phyloP scores from a whole-genome alignment of 1,140 invertebrate species.

The Eufriesea mexicana region DNA sequence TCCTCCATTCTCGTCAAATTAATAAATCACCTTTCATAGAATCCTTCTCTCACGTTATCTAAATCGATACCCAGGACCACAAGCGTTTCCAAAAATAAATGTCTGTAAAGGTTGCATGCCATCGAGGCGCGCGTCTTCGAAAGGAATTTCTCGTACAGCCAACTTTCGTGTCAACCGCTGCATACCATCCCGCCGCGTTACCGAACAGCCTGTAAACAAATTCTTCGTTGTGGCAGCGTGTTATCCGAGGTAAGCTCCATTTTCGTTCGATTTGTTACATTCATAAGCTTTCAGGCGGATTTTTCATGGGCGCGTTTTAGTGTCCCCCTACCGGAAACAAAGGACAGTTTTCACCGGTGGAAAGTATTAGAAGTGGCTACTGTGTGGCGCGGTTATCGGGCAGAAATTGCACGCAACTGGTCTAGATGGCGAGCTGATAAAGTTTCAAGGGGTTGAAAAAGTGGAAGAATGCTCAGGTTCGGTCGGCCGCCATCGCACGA shows the following conservation, averaged over 20 bases:
- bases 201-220: constrained; percentile 22
- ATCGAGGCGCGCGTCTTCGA: constrained; percentile 14
- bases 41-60: not conserved
- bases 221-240: not conserved
- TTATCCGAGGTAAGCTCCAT: not conserved
- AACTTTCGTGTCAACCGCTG: constrained; percentile 35
- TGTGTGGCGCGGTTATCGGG: not conserved
- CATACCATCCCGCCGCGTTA: constrained; percentile 1
- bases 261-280: not conserved
- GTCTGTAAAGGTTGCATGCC: not conserved
- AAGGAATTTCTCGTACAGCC: constrained; percentile 24
- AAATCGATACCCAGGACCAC: not conserved
- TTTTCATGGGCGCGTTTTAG: not conserved
- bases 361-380: not conserved
- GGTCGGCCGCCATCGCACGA: constrained; percentile 68
- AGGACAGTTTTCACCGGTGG: not conserved
- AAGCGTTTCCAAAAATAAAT: constrained; percentile 29
- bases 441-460: constrained; percentile 47
- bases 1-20: not conserved
- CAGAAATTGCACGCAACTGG: constrained; percentile 9
- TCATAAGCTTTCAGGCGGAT: not conserved
- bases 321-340: not conserved
- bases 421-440: constrained; percentile 13
- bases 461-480: constrained; percentile 48
- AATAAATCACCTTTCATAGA: not conserved